These are phyloP conservation scores for Acanthaster planci DNA, from an alignment of 35 echinoderm and acorn worm species.

Conservation along the genomic window DNA sequence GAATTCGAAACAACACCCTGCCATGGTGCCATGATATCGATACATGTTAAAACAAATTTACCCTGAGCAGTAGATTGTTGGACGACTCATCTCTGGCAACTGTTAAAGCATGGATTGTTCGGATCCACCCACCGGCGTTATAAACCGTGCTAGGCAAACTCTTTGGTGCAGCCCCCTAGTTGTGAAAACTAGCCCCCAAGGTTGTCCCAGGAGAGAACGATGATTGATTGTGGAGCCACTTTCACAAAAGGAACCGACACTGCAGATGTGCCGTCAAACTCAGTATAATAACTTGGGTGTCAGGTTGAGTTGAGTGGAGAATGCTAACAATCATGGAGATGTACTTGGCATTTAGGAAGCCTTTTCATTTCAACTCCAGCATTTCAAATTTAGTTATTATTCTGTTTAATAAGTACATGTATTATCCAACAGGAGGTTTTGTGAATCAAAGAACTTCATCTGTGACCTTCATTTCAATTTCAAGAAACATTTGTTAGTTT, in stretches of 20 bases:
- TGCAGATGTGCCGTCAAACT: slow-evolving; percentile 16
- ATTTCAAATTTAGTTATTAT: too few species aligned
- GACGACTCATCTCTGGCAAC: neutral
- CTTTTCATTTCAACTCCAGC: neutral
- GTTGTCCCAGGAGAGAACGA: neutral
- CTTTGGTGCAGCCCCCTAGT: slow-evolving; percentile 1
- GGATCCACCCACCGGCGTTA: neutral
- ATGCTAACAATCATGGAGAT: neutral
- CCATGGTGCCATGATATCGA: slow-evolving; percentile 6
- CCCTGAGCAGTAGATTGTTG: neutral
- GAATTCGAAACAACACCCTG: slow-evolving; percentile 27
- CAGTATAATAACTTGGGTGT: slow-evolving; percentile 13
- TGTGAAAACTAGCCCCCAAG: slow-evolving; percentile 25
- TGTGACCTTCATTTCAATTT: too few species aligned
- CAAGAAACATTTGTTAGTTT: too few species aligned
- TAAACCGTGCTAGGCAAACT: slow-evolving; percentile 17
- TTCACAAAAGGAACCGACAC: neutral
- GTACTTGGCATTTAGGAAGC: neutral
- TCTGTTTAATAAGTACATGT: too few species aligned
- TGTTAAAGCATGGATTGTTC: slow-evolving; percentile 11
- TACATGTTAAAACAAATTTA: slow-evolving; percentile 30
- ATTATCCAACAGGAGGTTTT: too few species aligned
- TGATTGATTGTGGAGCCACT: slow-evolving; percentile 30
- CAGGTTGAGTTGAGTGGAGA: neutral
- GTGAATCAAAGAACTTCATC: too few species aligned